Conservation (phyloP, 2,797 vertebrate genomes). For the Amblyopsis hoosieri region DNA sequence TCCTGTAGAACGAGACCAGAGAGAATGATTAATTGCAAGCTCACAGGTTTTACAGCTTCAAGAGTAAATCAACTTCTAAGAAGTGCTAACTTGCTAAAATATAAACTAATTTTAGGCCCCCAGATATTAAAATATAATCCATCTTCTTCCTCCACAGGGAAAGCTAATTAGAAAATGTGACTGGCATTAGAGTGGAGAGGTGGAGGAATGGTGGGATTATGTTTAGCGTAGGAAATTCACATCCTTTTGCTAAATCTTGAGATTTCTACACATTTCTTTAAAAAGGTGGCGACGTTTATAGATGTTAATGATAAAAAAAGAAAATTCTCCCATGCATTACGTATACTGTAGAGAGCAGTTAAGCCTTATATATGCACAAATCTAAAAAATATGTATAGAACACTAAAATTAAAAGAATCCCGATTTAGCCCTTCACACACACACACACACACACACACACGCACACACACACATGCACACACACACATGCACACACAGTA, state of each 20-base stretch:
- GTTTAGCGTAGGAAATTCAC: conserved; percentile 70
- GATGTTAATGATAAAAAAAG: conserved; percentile 39
- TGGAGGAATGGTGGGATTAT: conserved; percentile 78
- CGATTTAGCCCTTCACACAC: too few relatives aligned
- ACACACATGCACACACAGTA: too few relatives aligned
- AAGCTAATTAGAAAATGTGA: conserved; percentile 90
- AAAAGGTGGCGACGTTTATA: conserved; percentile 68
- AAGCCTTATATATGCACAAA: too few relatives aligned
- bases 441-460: too few relatives aligned
- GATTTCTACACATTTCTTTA: conserved; percentile 72
- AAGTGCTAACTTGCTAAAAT: conserved; percentile 94
- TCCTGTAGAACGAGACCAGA: conserved; percentile 80
- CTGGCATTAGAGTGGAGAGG: conserved; percentile 81
- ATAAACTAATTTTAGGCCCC: conserved; percentile 91
- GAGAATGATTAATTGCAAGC: conserved; percentile 86
- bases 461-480: too few relatives aligned
- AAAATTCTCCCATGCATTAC: too few relatives aligned
- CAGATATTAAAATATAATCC: conserved; percentile 95
- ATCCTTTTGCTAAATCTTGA: conserved; percentile 67
- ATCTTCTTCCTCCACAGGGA: conserved; percentile 84
- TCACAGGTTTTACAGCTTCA: conserved; percentile 86
- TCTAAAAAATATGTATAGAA: not conserved
- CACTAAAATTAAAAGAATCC: not conserved
- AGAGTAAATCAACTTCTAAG: conserved; percentile 90
- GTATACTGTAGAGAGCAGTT: too few relatives aligned